Conservation (phyloP, 2,888 invertebrate genomes). For the Acanthococcus lagerstroemiae region DNA sequence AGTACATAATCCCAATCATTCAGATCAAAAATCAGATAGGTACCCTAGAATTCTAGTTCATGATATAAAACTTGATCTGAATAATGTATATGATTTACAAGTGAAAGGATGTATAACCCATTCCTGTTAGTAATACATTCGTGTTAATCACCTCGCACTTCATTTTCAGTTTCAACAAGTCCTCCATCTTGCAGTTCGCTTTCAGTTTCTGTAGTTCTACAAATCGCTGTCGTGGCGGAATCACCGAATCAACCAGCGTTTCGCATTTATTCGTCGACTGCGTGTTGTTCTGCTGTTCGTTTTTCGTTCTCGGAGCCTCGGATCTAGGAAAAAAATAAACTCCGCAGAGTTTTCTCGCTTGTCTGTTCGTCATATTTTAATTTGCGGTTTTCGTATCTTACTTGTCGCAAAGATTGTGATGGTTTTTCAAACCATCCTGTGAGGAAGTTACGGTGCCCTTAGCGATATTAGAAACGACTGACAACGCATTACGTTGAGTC, state of each 20-base stretch:
- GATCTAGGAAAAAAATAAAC: slow-evolving; percentile 22
- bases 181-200: slow-evolving; percentile 70
- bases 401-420: slow-evolving; percentile 21
- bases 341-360: no score
- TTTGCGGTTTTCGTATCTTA: neutral
- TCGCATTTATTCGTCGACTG: slow-evolving; percentile 46
- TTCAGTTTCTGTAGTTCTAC: slow-evolving; percentile 60
- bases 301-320: slow-evolving; percentile 35
- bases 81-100: no score
- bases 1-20: no score
- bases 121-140: neutral
- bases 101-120: no score
- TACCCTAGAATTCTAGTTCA: no score
- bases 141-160: slow-evolving; percentile 50
- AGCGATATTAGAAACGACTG: slow-evolving; percentile 1
- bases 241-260: slow-evolving; percentile 55
- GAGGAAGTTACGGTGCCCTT: neutral
- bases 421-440: slow-evolving; percentile 3
- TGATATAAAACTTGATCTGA: no score
- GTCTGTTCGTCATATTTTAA: neutral
- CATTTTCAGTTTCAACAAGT: slow-evolving; percentile 60
- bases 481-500: slow-evolving; percentile 41
- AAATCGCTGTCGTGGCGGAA: slow-evolving; percentile 56
- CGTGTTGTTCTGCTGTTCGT: slow-evolving; percentile 42
- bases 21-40: no score